Evolutionary conservation across 2,888 invertebrate species (phyloP).

Genomic region (Eustalomyia histrio): DNA sequence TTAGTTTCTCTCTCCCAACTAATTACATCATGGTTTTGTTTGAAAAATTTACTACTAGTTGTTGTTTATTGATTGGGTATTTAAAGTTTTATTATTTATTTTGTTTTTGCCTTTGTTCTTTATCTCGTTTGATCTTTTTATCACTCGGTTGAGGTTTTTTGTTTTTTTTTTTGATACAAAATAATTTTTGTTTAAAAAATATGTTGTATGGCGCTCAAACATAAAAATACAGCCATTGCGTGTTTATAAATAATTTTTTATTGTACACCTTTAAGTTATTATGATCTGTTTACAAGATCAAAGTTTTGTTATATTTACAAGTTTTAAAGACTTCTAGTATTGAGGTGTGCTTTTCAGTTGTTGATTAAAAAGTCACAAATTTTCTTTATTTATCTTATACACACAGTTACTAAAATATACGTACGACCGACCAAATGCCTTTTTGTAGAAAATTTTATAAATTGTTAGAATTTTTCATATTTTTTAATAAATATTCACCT

Average conservation of each 20-base stretch:
- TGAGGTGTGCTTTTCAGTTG: conserved; percentile 2
- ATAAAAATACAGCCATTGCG: conserved; percentile 39
- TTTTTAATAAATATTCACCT: too few species aligned
- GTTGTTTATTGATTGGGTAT: conserved; percentile 44
- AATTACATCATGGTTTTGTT: conserved; percentile 21
- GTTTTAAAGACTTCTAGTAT: conserved; percentile 34
- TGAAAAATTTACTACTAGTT: background rate
- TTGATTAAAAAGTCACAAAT: conserved; percentile 45
- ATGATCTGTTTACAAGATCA: conserved; percentile 14
- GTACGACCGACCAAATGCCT: too few species aligned
- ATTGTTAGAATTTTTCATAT: too few species aligned
- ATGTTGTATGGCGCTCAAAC: background rate
- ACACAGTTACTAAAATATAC: too few species aligned
- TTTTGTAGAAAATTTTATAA: too few species aligned
- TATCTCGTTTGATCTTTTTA: conserved; percentile 62
- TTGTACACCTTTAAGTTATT: conserved; percentile 21
- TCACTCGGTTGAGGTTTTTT: conserved; percentile 13
- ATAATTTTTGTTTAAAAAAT: background rate
- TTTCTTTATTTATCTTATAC: conserved; percentile 16
- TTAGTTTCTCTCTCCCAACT: background rate
- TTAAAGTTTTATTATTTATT: conserved; percentile 18
- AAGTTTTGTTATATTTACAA: background rate
- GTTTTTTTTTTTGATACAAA: background rate
- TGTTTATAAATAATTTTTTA: conserved; percentile 50
- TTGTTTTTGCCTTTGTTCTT: conserved; percentile 28